Conservation (phyloP, 2,113 vertebrate genomes). For the Microcebus griseorufus region DNA sequence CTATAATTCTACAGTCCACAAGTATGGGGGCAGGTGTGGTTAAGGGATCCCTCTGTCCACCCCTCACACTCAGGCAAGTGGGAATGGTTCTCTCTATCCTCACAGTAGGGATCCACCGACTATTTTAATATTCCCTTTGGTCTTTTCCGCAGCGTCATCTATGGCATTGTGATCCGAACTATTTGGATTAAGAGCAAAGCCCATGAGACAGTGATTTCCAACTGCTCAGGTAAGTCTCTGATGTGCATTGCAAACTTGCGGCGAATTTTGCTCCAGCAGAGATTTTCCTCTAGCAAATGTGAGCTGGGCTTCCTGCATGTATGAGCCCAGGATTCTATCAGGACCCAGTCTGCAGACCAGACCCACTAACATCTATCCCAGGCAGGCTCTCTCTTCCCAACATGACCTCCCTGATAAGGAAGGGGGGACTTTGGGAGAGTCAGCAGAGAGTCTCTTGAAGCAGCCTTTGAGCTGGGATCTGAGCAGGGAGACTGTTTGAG, state of each 20-base stretch:
- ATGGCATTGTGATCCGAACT: slow-evolving; percentile 86
- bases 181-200: slow-evolving; percentile 89
- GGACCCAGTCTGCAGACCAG: too few species aligned
- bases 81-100: background rate
- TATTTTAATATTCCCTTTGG: background rate
- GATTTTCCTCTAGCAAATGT: background rate
- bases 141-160: slow-evolving; percentile 80
- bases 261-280: background rate
- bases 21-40: rapidly evolving
- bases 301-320: background rate
- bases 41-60: background rate
- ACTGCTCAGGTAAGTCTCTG: slow-evolving; percentile 83
- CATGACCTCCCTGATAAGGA: background rate
- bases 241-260: background rate
- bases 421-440: background rate
- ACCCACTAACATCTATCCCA: background rate
- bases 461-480: background rate
- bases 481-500: background rate
- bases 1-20: background rate
- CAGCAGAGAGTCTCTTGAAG: background rate
- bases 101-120: background rate
- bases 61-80: too few species aligned
- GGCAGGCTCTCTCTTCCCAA: background rate
- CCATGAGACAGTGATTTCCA: slow-evolving; percentile 79
- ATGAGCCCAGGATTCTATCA: background rate